A percentile compares a stretch with the other conserved stretches of the same genome.
phyloP scores from a whole-genome alignment of 2,888 invertebrate species.

The Agonopterix heracliana region DNA sequence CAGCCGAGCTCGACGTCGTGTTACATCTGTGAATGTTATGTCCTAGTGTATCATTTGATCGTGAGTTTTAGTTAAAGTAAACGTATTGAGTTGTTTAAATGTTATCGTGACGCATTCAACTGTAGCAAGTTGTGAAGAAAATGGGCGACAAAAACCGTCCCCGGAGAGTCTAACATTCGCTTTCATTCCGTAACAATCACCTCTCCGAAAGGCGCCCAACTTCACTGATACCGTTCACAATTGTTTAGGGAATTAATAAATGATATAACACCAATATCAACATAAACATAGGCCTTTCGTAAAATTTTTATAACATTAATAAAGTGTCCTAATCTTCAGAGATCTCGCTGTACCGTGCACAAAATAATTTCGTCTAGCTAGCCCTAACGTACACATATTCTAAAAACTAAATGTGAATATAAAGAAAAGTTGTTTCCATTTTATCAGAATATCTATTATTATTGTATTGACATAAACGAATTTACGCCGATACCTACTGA shows the following conservation, averaged over 20 bases:
- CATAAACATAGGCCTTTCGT: conserved; percentile 2
- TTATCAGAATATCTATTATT: conserved; percentile 64
- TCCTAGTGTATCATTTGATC: conserved; percentile 2
- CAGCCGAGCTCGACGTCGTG: conserved; percentile 44
- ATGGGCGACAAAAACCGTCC: conserved; percentile 62
- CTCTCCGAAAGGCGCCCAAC: conserved; percentile 64
- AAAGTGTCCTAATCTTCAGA: conserved; percentile 17
- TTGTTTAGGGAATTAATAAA: conserved; percentile 15
- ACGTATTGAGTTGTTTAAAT: too few relatives aligned
- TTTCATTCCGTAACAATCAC: conserved; percentile 45
- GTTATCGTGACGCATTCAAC: too few relatives aligned
- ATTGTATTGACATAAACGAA: conserved; percentile 63
- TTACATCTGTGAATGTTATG: conserved; percentile 21
- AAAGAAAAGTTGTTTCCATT: conserved; percentile 70
- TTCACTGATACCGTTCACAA: conserved; percentile 25
- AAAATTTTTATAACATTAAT: neutral
- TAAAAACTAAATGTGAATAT: conserved; percentile 70
- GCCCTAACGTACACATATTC: conserved; percentile 68
- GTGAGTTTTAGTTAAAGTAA: too few relatives aligned
- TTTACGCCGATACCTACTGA: conserved; percentile 56
- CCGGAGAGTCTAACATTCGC: conserved; percentile 51
- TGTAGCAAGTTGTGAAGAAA: conserved; percentile 13
- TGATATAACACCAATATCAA: conserved; percentile 18
- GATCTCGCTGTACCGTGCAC: conserved; percentile 69
- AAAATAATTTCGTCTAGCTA: conserved; percentile 50